These are phyloP conservation scores for Ceyx erithaca DNA, from an alignment of 2,797 vertebrate species.

Conservation along the genomic window DNA sequence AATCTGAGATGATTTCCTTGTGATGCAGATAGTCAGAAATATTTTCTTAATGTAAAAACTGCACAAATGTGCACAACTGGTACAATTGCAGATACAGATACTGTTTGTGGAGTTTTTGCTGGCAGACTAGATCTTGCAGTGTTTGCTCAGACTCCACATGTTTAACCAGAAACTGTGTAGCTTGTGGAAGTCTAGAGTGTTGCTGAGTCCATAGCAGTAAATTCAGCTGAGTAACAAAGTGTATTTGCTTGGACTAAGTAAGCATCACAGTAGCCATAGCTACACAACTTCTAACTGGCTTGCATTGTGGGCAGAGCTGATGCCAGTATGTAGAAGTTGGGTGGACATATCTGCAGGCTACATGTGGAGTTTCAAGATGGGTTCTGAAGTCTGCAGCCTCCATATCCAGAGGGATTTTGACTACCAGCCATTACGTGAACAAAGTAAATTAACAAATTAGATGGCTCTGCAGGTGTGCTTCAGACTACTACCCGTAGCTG, in stretches of 20 bases:
- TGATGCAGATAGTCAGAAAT: not conserved
- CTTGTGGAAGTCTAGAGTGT: not conserved
- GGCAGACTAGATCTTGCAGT: not conserved
- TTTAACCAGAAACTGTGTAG: not conserved
- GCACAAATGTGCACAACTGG: not conserved
- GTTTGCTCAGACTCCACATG: not conserved
- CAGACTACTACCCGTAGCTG: not conserved
- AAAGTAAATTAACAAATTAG: not conserved
- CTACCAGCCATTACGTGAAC: not conserved
- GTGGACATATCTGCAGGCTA: not conserved
- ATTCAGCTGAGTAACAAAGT: not conserved
- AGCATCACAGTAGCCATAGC: not conserved
- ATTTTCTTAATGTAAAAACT: not conserved
- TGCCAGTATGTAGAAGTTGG: not conserved
- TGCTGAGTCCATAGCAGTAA: not conserved
- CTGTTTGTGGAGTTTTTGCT: not conserved
- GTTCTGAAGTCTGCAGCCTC: not conserved
- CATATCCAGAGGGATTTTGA: not conserved
- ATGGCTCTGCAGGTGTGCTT: not conserved
- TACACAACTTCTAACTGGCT: not conserved
- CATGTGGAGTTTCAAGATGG: not conserved
- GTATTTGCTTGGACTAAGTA: not conserved
- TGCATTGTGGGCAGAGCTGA: not conserved
- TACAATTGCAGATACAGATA: not conserved
- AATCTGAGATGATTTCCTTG: not conserved